These are phyloP conservation scores for Drosophila burlai DNA, from an alignment of 1,140 invertebrate genomes.

Conservation along the genomic window DNA sequence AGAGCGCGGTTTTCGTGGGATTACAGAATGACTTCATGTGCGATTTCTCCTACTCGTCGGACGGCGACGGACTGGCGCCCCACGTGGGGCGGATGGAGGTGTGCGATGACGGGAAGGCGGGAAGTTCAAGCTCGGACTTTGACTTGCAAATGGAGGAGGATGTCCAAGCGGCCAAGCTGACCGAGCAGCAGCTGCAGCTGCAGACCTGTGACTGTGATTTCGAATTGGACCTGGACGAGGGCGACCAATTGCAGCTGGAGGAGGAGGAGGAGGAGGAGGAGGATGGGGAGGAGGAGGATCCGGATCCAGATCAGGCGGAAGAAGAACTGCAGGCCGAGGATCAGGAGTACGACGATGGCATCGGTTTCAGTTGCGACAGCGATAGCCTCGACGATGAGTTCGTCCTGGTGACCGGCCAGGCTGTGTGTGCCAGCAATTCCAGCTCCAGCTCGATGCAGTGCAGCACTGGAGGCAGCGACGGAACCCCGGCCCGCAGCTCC, in stretches of 20 bases:
- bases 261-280: constrained; percentile 4
- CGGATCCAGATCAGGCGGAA: neutral
- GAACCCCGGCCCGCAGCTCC: constrained; percentile 26
- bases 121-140: constrained; percentile 27
- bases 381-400: constrained; percentile 68
- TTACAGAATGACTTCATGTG: constrained; percentile 76
- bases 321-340: constrained; percentile 34
- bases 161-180: constrained; percentile 5
- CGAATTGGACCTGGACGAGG: constrained; percentile 37
- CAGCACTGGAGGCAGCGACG: constrained; percentile 43
- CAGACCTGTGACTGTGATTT: constrained; percentile 61
- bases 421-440: constrained; percentile 43
- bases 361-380: constrained; percentile 77
- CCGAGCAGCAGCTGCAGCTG: constrained; percentile 6
- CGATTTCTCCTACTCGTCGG: constrained; percentile 63
- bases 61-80: constrained; percentile 25
- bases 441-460: constrained; percentile 63
- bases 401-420: constrained; percentile 36
- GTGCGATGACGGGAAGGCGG: constrained; percentile 8
- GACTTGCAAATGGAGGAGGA: constrained; percentile 17
- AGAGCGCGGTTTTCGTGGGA: constrained; percentile 84
- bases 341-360: constrained; percentile 71
- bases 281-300: neutral
- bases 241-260: neutral
- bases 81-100: constrained; percentile 1